Conservation (phyloP, 1,140 invertebrate genomes). For the Zaprionus gabonicus region DNA sequence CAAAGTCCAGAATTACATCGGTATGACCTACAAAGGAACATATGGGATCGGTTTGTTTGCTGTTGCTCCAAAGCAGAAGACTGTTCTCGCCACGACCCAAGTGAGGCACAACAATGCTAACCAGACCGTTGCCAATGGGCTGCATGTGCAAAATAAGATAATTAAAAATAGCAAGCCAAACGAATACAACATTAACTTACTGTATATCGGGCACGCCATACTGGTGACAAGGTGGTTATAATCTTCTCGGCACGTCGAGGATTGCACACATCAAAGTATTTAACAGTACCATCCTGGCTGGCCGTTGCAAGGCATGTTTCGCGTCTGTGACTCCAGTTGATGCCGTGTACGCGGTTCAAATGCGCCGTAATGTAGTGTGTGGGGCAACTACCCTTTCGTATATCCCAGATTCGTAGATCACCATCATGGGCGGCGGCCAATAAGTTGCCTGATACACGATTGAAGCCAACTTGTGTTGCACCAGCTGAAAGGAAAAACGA, state of each 20-base stretch:
- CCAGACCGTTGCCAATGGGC: conserved; percentile 96
- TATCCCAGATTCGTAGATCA: conserved; percentile 97
- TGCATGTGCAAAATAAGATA: too few relatives aligned
- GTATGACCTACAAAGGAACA: conserved; percentile 96
- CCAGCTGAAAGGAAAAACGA: conserved; percentile 87
- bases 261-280: conserved; percentile 96
- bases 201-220: conserved; percentile 96
- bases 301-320: conserved; percentile 95
- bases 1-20: conserved; percentile 97
- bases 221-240: conserved; percentile 93
- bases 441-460: conserved; percentile 91
- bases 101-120: conserved; percentile 95
- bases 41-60: conserved; percentile 89
- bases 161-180: background rate
- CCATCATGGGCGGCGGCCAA: conserved; percentile 97
- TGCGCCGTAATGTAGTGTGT: conserved; percentile 97
- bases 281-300: conserved; percentile 97
- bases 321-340: conserved; percentile 95
- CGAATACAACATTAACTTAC: conserved; percentile 84
- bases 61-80: conserved; percentile 92
- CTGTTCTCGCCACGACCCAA: conserved; percentile 92
- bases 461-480: conserved; percentile 97
- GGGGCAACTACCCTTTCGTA: conserved; percentile 93
- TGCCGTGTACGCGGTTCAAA: conserved; percentile 95
- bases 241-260: conserved; percentile 92